A percentile compares a stretch with the other conserved stretches of the same genome.
These are phyloP conservation scores for Acomys russatus DNA, from an alignment of 2,797 vertebrate genomes.

Conservation along the genomic window DNA sequence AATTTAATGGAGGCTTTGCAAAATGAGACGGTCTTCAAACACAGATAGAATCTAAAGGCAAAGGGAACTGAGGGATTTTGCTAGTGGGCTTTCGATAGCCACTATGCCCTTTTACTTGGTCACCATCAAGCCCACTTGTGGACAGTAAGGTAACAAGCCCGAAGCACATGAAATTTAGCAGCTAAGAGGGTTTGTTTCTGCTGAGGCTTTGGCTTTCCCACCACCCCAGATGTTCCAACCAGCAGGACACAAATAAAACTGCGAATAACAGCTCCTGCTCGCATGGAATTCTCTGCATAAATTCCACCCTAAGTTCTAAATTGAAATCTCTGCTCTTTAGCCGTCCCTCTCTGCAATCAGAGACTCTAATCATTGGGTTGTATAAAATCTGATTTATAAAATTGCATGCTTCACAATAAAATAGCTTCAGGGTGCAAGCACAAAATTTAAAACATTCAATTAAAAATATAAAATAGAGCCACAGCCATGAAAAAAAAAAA, in stretches of 20 bases:
- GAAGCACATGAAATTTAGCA: conserved; percentile 5
- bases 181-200: conserved; percentile 67
- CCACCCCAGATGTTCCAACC: conserved; percentile 74
- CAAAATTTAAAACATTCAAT: conserved; percentile 83
- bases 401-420: conserved; percentile 81
- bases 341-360: conserved; percentile 75
- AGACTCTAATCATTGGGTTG: conserved; percentile 81
- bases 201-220: conserved; percentile 64
- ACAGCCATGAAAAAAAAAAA: not conserved
- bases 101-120: rapidly evolving
- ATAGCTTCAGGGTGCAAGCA: conserved; percentile 75
- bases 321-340: conserved; percentile 77
- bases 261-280: conserved; percentile 44
- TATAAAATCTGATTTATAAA: conserved; percentile 84
- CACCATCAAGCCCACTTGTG: not conserved
- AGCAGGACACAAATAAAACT: conserved; percentile 77
- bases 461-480: conserved; percentile 82
- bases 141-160: not conserved
- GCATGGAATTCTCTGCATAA: conserved; percentile 65
- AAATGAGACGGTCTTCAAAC: conserved; percentile 2
- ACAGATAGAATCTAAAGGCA: not conserved
- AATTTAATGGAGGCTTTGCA: not conserved
- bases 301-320: conserved; percentile 79
- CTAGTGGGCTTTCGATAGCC: not conserved
- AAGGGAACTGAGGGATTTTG: not conserved